Evolutionary conservation across 2,113 vertebrate genomes (phyloP), one percentile per base, ranked within the genome.

Genomic region (Elanus axillaris): DNA sequence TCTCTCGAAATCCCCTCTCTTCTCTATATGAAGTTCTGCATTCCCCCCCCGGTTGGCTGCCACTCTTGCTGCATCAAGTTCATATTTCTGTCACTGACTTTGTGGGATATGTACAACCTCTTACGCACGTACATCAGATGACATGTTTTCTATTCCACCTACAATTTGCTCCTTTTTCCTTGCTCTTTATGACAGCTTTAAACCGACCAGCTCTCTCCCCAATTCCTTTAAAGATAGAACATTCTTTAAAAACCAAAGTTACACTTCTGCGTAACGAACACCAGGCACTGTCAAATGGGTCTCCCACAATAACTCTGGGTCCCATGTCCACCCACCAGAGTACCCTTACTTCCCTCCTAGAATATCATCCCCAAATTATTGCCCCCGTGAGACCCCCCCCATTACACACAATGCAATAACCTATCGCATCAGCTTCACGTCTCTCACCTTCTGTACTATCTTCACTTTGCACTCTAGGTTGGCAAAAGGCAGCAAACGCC

Each of bases 111-210:
- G 26, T 56, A 91, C 86, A 78, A 63, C 52, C 73, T 87, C 91
- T 94, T 96, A 78, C 71, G 67, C 74, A 90, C 5, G 1, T 93
- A 89, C 36, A 55, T 88, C 80, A 94, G 66, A 85, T 79, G 69
- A 81, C 68, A 55, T 14, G 52, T 59, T 91, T 91, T 64, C 58
- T n/a, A 25, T 47, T 76, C 66, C 58, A 79, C 36, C 89, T 69
- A 73, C 86, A 80, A 48, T 58, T 42, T 42, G 66, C 67, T 75
- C 66, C n/a, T 85, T 90, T 69, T 59, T 58, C n/a, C 52, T 52
- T 87, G 50, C 52, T 78, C 82, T 75, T 92, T 27, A 63, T 34
- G 36, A 43, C 1, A 5, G 32, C 15, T 89, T 60, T 87, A 19
- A 85, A 42, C 27, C 2, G 1, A 73, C 36, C 16, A 92, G 40